Evolutionary conservation across 2,797 vertebrate species (phyloP).

Genomic region (Scolopax rusticola): DNA sequence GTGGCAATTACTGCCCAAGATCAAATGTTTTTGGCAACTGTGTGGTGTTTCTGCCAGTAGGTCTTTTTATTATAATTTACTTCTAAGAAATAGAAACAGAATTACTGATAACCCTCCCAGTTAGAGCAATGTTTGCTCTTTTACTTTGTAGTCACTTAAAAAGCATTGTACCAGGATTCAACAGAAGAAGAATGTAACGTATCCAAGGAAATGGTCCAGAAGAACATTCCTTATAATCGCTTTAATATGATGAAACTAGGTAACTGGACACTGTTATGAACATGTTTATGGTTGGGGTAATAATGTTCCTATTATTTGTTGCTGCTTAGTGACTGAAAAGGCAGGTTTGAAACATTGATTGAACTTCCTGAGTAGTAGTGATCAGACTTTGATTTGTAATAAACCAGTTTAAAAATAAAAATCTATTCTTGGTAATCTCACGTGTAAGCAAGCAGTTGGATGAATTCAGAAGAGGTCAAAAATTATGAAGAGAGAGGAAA

Average conservation of each 20-base stretch:
- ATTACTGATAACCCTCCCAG: neutral
- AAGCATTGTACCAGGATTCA: neutral
- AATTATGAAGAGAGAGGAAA: neutral
- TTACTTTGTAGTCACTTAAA: neutral
- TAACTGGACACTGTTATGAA: neutral
- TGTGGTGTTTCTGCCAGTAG: neutral
- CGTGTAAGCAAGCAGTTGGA: neutral
- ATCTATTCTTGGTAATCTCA: neutral
- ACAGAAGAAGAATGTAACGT: neutral
- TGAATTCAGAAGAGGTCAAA: neutral
- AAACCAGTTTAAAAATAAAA: neutral
- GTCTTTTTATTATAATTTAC: neutral
- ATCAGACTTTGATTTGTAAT: neutral
- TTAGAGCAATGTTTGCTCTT: neutral
- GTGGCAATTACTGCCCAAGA: neutral
- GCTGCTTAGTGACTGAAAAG: neutral
- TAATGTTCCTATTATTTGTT: neutral
- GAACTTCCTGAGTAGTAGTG: neutral
- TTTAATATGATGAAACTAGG: neutral
- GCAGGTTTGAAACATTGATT: neutral
- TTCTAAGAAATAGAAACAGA: neutral
- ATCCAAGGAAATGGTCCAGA: neutral
- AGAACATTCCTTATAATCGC: neutral
- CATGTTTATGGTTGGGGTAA: neutral
- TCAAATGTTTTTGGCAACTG: conserved; percentile 5